Conservation (phyloP, 2,113 vertebrate species). For the Passer domesticus region DNA sequence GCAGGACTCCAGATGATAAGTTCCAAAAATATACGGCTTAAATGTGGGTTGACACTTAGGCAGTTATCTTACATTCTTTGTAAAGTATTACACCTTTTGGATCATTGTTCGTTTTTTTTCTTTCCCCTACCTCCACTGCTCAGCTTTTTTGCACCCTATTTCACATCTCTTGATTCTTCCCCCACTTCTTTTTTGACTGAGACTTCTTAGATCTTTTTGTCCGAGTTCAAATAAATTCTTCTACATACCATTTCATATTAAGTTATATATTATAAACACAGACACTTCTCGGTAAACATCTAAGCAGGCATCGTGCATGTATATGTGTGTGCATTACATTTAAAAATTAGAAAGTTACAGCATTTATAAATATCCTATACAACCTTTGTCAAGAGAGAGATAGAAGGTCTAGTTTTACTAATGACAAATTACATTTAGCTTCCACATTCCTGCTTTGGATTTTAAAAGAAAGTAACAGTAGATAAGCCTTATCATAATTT, state of each 20-base stretch:
- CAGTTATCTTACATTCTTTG: background rate
- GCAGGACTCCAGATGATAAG: background rate
- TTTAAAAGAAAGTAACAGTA: background rate
- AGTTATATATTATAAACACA: background rate
- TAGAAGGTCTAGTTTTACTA: background rate
- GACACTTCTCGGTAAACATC: background rate
- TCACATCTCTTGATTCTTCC: rapidly evolving
- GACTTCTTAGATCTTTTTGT: background rate
- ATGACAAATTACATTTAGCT: background rate
- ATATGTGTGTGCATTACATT: background rate
- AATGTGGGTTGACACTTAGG: background rate
- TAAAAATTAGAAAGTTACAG: background rate
- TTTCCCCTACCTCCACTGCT: background rate
- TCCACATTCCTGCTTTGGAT: background rate
- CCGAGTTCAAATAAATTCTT: background rate
- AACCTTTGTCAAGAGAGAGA: background rate
- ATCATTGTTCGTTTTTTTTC: background rate
- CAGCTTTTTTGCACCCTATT: background rate
- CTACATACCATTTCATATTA: background rate
- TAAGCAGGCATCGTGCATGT: background rate
- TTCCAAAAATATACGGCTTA: background rate
- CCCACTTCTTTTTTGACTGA: background rate
- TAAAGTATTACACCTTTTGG: background rate
- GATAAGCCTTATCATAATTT: background rate
- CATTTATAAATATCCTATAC: background rate